phyloP scores from a whole-genome alignment of 2,888 invertebrate genomes.

The Celastrina argiolus region DNA sequence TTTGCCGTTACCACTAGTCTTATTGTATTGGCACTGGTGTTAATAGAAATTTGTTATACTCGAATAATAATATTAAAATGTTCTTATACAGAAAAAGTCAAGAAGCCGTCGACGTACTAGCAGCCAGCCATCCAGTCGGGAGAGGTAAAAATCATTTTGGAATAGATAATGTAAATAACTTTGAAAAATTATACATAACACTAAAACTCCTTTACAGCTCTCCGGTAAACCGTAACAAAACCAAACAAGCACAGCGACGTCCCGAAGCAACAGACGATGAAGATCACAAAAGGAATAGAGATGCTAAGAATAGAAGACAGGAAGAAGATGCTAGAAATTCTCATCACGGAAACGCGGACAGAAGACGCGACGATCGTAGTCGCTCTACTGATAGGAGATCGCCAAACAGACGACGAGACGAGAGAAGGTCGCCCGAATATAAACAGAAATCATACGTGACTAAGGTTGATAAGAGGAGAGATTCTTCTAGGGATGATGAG shows the following conservation, averaged over 20 bases:
- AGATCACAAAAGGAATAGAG: slow-evolving; percentile 56
- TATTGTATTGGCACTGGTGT: slow-evolving; percentile 77
- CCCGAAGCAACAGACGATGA: slow-evolving; percentile 54
- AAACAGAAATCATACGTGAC: slow-evolving; percentile 55
- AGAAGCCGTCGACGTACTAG: slow-evolving; percentile 62
- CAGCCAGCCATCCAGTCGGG: slow-evolving; percentile 58
- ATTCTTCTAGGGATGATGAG: slow-evolving; percentile 47
- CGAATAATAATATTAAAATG: slow-evolving; percentile 42
- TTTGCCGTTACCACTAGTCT: slow-evolving; percentile 74
- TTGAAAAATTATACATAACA: neutral
- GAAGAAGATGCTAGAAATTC: slow-evolving; percentile 45
- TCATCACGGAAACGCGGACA: slow-evolving; percentile 41
- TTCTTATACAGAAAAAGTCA: slow-evolving; percentile 64
- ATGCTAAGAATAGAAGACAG: slow-evolving; percentile 64
- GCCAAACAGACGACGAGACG: slow-evolving; percentile 40
- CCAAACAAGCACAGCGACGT: slow-evolving; percentile 53
- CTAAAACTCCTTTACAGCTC: slow-evolving; percentile 50
- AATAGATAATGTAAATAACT: neutral
- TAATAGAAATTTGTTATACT: slow-evolving; percentile 37
- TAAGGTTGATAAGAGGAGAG: slow-evolving; percentile 53
- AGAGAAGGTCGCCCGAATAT: slow-evolving; percentile 32
- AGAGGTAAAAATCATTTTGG: slow-evolving; percentile 46
- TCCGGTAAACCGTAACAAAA: slow-evolving; percentile 56
- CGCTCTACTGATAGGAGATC: slow-evolving; percentile 46
- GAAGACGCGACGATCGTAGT: slow-evolving; percentile 52